Evolutionary conservation across 92 coral and sea anemone genomes (phyloP).

Genomic region (Heliopora coerulea): DNA sequence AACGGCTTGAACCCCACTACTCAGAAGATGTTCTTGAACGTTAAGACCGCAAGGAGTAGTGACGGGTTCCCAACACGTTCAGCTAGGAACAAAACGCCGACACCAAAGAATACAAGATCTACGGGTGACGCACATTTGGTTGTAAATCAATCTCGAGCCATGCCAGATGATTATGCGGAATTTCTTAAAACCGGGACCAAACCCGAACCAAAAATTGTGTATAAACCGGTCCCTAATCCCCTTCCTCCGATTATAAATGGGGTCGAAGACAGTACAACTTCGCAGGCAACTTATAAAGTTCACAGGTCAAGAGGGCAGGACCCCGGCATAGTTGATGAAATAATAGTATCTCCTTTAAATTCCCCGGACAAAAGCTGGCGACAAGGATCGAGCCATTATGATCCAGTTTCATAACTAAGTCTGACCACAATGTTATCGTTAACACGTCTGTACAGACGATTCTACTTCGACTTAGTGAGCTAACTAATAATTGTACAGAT

Average conservation of each 20-base stretch:
- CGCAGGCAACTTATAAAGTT: slow-evolving; percentile 65
- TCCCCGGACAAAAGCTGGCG: slow-evolving; percentile 99
- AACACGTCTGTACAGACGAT: too few relatives aligned
- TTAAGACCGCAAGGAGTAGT: slow-evolving; percentile 77
- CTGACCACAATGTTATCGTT: too few relatives aligned
- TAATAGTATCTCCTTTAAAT: slow-evolving; percentile 88
- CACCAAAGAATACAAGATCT: slow-evolving; percentile 64
- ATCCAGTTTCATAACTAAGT: slow-evolving; percentile 36
- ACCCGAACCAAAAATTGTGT: slow-evolving; percentile 91
- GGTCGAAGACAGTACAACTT: slow-evolving; percentile 56
- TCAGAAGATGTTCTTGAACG: slow-evolving; percentile 74
- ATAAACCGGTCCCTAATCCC: slow-evolving; percentile 88
- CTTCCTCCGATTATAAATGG: slow-evolving; percentile 82
- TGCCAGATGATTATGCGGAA: slow-evolving; percentile 82
- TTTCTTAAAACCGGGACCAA: slow-evolving; percentile 81
- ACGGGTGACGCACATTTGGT: slow-evolving; percentile 48
- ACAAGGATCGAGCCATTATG: slow-evolving; percentile 50
- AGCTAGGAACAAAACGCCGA: slow-evolving; percentile 65
- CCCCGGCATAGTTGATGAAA: slow-evolving; percentile 65
- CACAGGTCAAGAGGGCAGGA: slow-evolving; percentile 61
- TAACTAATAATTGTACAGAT: neutral
- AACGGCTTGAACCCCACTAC: slow-evolving; percentile 83
- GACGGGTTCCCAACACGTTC: slow-evolving; percentile 82
- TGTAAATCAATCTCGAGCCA: slow-evolving; percentile 58
- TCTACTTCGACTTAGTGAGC: too few relatives aligned